Base-by-base conservation (phyloP, 2,888 invertebrate genomes). In the Heliconius erato region DNA sequence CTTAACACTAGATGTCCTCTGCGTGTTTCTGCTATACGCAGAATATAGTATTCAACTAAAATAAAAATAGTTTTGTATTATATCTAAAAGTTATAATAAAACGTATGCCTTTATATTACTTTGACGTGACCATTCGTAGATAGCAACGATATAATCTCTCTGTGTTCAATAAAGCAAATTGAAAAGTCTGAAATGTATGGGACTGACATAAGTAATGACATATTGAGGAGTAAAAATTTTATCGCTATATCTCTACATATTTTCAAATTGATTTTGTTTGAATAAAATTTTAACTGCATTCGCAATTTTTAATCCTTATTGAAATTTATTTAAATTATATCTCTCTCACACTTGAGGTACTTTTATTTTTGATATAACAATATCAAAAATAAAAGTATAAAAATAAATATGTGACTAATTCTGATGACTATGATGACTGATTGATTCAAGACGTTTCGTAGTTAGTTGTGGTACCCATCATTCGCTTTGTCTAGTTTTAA, bases 91-190 rank as follows among this genome's bases (percentile, higher is more conserved):
- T n/a, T 63, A n/a, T 32, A 63, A 63, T 63, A 63, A 63, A 63
- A 63, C 9, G n/a, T n/a, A 63, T n/a, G n/a, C 40, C 40, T 40
- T 40, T 40, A 40, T 9, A 7, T 63, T 1, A n/a, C 63, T 63
- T 63, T 63, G n/a, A 63, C n/a, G 63, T n/a, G 63, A n/a, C 63
- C 63, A 63, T 63, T 63, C 63, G 63, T n/a, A 63, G 63, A 54
- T 54, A 54, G 19, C 54, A 54, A 54, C 19, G 54, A 54, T 6
- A 54, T 63, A 63, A 63, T 63, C n/a, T 63, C 3, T n/a, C 11
- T 63, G 63, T 63, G n/a, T 63, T 63, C 63, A 63, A 63, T n/a
- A 63, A n/a, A n/a, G n/a, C 63, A 11, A 63, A 63, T 63, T 63
- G 63, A 63, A 63, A 63, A 63, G 59, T n/a, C 2, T n/a, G n/a